Evolutionary conservation across 2,888 invertebrate species (phyloP).

Genomic region (Conistra vaccinii): DNA sequence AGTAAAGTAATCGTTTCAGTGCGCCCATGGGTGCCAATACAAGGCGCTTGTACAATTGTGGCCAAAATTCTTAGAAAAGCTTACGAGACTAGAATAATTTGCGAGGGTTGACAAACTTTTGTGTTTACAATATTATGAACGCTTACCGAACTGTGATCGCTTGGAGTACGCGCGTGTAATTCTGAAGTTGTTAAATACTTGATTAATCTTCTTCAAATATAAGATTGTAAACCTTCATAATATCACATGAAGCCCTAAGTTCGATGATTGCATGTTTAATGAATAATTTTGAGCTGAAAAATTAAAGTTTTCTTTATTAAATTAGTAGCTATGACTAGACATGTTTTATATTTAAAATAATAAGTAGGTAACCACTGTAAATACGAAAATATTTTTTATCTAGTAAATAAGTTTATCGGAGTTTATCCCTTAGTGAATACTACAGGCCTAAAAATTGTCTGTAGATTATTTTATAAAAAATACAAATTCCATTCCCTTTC

Average conservation of each 20-base stretch:
- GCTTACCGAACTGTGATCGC: slow-evolving; percentile 6
- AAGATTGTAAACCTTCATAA: not conserved
- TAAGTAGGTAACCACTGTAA: not conserved
- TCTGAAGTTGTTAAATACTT: slow-evolving; percentile 31
- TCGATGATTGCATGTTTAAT: not conserved
- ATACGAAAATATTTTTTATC: not conserved
- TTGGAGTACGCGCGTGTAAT: slow-evolving; percentile 14
- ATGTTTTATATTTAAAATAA: not conserved
- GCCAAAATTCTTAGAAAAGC: slow-evolving; percentile 13
- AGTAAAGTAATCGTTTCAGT: slow-evolving; percentile 19
- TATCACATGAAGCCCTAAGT: not conserved
- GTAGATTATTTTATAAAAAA: not conserved
- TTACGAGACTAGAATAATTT: slow-evolving; percentile 43
- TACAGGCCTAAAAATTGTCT: not conserved
- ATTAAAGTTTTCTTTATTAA: no score
- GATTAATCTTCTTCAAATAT: slow-evolving; percentile 9
- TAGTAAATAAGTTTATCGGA: not conserved
- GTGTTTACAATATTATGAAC: slow-evolving; percentile 23
- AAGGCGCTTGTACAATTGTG: slow-evolving; percentile 11
- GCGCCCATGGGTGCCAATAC: slow-evolving; percentile 16
- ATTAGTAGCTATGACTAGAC: not conserved
- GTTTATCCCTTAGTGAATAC: not conserved
- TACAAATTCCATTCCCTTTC: not conserved
- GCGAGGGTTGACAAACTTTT: slow-evolving; percentile 23
- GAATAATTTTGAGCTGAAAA: no score